Conservation (phyloP, 2,888 invertebrate genomes). For the Phyllotreta cruciferae region DNA sequence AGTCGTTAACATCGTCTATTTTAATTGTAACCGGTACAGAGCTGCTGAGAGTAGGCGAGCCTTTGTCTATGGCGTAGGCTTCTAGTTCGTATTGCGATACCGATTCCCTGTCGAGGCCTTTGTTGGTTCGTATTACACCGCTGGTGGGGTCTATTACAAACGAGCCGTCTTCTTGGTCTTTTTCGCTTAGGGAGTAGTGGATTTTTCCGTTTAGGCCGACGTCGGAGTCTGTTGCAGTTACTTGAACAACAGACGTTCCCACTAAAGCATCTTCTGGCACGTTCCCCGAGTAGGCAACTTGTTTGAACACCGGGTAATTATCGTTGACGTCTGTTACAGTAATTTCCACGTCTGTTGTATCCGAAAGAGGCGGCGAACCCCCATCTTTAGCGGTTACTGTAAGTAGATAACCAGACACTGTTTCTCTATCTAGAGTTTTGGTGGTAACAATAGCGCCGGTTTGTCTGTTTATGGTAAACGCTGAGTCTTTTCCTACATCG, state of each 20-base stretch:
- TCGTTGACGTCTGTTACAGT: conserved; percentile 96
- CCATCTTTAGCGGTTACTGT: conserved; percentile 94
- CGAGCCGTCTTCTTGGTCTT: conserved; percentile 83
- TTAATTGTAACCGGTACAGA: conserved; percentile 78
- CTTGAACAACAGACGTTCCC: conserved; percentile 62
- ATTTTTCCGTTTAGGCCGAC: conserved; percentile 87
- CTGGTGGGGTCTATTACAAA: conserved; percentile 93
- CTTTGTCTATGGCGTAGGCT: conserved; percentile 90
- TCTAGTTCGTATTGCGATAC: conserved; percentile 83
- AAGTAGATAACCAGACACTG: conserved; percentile 79
- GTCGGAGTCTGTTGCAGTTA: conserved; percentile 85
- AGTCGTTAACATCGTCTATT: conserved; percentile 89
- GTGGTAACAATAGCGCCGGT: conserved; percentile 94
- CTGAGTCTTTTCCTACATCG: conserved; percentile 67
- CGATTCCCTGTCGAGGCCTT: conserved; percentile 89
- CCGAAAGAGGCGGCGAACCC: conserved; percentile 87
- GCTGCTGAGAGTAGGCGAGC: conserved; percentile 63
- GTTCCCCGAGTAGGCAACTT: conserved; percentile 79
- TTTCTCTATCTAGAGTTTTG: conserved; percentile 85
- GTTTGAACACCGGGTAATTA: conserved; percentile 87
- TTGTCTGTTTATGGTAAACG: conserved; percentile 88
- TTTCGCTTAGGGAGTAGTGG: conserved; percentile 76
- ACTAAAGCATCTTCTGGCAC: conserved; percentile 89
- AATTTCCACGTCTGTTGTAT: conserved; percentile 95
- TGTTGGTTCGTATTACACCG: conserved; percentile 89